A percentile compares a stretch with the other conserved stretches of the same genome.
Conservation (phyloP, 2,888 invertebrate genomes). For the Chymomyza amoena region DNA sequence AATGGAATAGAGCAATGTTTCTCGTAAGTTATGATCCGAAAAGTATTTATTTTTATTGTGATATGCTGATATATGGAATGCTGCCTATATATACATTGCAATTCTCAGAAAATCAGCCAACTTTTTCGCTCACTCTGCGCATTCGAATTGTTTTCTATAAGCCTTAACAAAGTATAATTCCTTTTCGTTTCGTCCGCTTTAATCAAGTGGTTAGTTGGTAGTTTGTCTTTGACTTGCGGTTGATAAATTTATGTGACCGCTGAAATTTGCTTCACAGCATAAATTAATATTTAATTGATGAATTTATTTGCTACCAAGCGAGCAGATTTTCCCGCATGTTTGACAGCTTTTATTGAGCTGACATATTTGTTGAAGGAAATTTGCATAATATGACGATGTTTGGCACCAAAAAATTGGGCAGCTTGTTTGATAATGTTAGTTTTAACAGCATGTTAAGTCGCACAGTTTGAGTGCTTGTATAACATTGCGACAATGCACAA, state of each 20-base stretch:
- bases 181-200: slow-evolving; percentile 26
- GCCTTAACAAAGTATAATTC: neutral
- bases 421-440: neutral
- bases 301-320: slow-evolving; percentile 46
- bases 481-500: neutral
- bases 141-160: neutral
- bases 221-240: slow-evolving; percentile 42
- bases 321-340: slow-evolving; percentile 3
- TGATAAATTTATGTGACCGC: slow-evolving; percentile 64
- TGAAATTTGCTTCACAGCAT: slow-evolving; percentile 59
- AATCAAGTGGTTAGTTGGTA: slow-evolving; percentile 43
- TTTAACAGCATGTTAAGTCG: neutral
- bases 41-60: neutral
- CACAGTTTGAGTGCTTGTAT: neutral
- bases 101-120: neutral
- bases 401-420: neutral
- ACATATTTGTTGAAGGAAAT: neutral
- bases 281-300: slow-evolving; percentile 65
- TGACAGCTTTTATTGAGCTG: slow-evolving; percentile 4
- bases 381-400: neutral
- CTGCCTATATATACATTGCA: neutral
- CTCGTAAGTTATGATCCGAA: slow-evolving; percentile 56
- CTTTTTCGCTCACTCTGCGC: neutral
- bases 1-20: slow-evolving; percentile 16
- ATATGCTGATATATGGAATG: neutral